Conservation (phyloP, 2,113 vertebrate genomes). For the Petaurus breviceps region DNA sequence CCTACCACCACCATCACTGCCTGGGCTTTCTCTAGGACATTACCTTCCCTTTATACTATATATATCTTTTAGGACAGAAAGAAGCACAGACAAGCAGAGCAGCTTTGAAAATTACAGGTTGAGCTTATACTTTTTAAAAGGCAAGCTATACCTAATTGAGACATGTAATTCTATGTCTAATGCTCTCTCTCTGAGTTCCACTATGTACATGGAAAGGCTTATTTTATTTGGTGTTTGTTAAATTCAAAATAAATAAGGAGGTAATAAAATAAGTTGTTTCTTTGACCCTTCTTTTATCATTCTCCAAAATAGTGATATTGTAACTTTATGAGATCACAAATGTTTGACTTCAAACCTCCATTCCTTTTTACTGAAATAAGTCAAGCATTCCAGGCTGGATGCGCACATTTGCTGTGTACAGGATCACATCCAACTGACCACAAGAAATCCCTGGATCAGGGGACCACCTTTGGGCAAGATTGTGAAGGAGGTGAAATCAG, state of each 20-base stretch:
- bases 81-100: neutral
- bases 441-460: neutral
- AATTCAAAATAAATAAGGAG: neutral
- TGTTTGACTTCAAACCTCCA: neutral
- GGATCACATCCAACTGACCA: neutral
- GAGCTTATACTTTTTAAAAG: neutral
- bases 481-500: neutral
- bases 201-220: neutral
- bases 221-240: neutral
- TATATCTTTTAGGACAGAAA: neutral
- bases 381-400: neutral
- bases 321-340: neutral
- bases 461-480: constrained; percentile 1
- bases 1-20: neutral
- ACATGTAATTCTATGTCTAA: neutral
- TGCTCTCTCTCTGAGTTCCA: neutral
- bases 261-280: constrained; percentile 21
- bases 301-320: neutral
- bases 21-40: neutral
- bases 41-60: neutral
- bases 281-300: constrained; percentile 2
- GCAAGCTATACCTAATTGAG: neutral
- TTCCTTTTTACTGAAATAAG: neutral
- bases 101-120: neutral
- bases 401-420: neutral